Base-by-base conservation (phyloP, 2,888 invertebrate genomes). In the Callimorpha dominula region DNA sequence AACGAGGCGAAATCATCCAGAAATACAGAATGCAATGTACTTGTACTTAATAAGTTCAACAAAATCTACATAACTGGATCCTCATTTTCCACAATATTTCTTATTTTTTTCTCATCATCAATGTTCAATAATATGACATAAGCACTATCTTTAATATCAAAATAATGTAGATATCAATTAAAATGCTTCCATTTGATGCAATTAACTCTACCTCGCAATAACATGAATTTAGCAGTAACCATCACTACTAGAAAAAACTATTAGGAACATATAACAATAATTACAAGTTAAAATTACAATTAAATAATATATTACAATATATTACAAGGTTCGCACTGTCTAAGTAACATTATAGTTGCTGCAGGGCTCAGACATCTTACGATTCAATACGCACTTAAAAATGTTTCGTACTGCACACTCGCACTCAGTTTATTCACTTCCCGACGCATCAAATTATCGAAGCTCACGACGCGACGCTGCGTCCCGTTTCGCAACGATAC, bases 251-350 rank as follows among this genome's bases (percentile, higher is more conserved):
- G 91, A 91, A 87, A 86, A 92, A 91, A 91, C 91, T 91, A 93
- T 94, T 95, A 95, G 95, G 95, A 95, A 95, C 95, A 94, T 94
- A 94, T 91, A 93, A 94, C 91, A 92, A 91, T 92, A 92, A 94
- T 92, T 94, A 93, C 91, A 93, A 88, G 88, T 89, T 91, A 91
- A 88, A 87, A 90, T 71, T 85, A 85, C 74, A 78, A 85, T 91
- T 93, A 92, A 91, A 93, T 91, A 91, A 88, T 90, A 91, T 90
- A 85, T 88, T 93, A 94, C 94, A 94, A 88, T 93, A 94, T 94
- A 81, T 79, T 90, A 88, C 89, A 90, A 84, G 73, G 75, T 84
- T 77, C 68, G 83, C 81, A 80, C 81, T 82, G 75, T 78, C 70
- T 68, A 74, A 74, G 72, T 77, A 74, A 78, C 75, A 74, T 75